Evolutionary conservation across 1,140 invertebrate species (phyloP).

Genomic region (Dendroctonus valens): DNA sequence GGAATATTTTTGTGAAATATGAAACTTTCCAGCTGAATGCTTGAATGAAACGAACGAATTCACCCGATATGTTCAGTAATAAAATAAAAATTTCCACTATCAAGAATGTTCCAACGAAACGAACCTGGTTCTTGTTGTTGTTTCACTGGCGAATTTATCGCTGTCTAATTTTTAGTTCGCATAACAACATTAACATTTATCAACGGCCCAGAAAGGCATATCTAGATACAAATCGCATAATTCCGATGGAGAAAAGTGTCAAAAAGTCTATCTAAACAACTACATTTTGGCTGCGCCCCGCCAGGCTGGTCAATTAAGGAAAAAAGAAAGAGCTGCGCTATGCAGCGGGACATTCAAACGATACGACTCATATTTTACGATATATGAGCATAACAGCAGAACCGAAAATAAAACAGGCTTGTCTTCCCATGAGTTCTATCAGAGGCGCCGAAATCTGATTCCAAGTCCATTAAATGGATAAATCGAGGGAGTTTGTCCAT

Average conservation of each 20-base stretch:
- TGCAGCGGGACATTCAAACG: slow-evolving; percentile 31
- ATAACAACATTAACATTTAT: no score
- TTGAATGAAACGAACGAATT: no score
- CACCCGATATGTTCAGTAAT: no score
- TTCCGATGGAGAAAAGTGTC: slow-evolving; percentile 26
- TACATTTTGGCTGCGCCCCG: slow-evolving; percentile 27
- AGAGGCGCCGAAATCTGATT: slow-evolving; percentile 10
- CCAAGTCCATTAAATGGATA: no score
- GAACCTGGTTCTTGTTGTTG: no score
- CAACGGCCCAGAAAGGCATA: not conserved
- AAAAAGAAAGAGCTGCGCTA: slow-evolving; percentile 18
- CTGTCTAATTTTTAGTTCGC: no score
- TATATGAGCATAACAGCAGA: slow-evolving; percentile 30
- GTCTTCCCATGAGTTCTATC: slow-evolving; percentile 17
- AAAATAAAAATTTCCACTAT: no score
- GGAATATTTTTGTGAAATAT: no score
- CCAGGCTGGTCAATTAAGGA: slow-evolving; percentile 27
- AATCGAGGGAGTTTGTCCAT: no score
- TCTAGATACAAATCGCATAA: slow-evolving; percentile 20
- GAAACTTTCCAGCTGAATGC: no score
- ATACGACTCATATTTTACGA: slow-evolving; percentile 32
- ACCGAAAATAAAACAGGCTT: slow-evolving; percentile 26
- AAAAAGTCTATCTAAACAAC: slow-evolving; percentile 30
- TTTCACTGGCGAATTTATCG: no score
- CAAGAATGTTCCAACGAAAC: not conserved